These are phyloP conservation scores for Eleutherodactylus coqui DNA, from an alignment of 2,797 vertebrate genomes.

Conservation along the genomic window DNA sequence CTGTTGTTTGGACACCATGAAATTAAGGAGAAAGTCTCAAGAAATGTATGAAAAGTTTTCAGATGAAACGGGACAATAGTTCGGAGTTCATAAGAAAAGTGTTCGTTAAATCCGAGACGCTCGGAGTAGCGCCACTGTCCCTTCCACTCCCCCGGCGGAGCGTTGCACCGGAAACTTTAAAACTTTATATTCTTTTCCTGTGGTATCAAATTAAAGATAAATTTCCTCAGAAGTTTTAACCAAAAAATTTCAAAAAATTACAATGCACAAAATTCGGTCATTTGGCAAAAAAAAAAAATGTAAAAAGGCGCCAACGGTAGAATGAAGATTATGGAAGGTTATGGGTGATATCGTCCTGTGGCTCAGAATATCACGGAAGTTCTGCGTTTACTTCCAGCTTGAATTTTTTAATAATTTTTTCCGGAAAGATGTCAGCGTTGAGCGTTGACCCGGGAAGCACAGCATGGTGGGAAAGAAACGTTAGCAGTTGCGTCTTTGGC, in stretches of 20 bases:
- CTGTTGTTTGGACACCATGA: neutral
- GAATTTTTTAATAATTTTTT: neutral
- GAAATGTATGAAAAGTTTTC: constrained; percentile 52
- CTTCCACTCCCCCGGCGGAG: neutral
- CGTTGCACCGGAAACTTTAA: neutral
- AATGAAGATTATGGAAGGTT: constrained; percentile 14
- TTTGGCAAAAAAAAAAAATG: constrained; percentile 32
- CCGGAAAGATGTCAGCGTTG: neutral
- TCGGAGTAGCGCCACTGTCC: neutral
- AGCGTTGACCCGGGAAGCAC: neutral
- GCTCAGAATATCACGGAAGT: constrained; percentile 53
- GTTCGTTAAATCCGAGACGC: constrained; percentile 26
- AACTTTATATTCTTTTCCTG: neutral
- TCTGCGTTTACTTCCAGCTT: constrained; percentile 15
- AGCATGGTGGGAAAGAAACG: constrained; percentile 55
- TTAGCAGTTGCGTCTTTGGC: constrained; percentile 85
- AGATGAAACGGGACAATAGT: constrained; percentile 33
- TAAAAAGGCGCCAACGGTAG: constrained; percentile 35
- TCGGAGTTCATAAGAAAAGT: constrained; percentile 48
- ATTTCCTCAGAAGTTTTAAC: constrained; percentile 25
- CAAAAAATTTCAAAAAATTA: constrained; percentile 32
- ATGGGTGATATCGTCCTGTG: constrained; percentile 21
- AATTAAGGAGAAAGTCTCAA: constrained; percentile 10
- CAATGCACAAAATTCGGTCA: constrained; percentile 30
- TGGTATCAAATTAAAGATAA: constrained; percentile 43